These are phyloP conservation scores for Pachypanchax playfairii DNA, from an alignment of 2,113 vertebrate species.

Conservation along the genomic window DNA sequence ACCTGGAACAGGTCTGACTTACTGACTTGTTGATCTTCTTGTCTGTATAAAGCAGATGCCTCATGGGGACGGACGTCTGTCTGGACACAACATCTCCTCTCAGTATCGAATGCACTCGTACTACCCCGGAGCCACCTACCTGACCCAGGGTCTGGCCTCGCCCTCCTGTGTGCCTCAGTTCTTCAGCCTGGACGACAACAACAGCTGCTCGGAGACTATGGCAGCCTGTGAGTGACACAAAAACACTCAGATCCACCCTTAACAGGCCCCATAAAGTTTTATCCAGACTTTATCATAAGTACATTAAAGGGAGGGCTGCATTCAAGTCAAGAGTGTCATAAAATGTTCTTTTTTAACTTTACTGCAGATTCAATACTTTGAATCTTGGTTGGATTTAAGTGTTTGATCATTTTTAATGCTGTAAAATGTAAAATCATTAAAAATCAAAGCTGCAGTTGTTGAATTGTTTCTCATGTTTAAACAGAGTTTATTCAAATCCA, in stretches of 20 bases:
- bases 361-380: slow-evolving; percentile 9
- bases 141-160: slow-evolving; percentile 84
- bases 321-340: slow-evolving; percentile 54
- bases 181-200: slow-evolving; percentile 80
- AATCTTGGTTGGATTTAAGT: not conserved
- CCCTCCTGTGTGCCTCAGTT: slow-evolving; percentile 80
- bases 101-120: slow-evolving; percentile 94
- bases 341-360: slow-evolving; percentile 54
- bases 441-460: not conserved
- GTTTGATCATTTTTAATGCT: not conserved
- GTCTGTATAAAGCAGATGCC: slow-evolving; percentile 80
- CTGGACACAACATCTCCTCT: slow-evolving; percentile 80
- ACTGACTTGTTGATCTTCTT: not conserved
- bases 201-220: slow-evolving; percentile 80
- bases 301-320: slow-evolving; percentile 72
- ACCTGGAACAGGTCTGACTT: too few species aligned
- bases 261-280: slow-evolving; percentile 73
- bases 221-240: slow-evolving; percentile 81
- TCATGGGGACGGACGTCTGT: slow-evolving; percentile 79
- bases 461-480: too few species aligned
- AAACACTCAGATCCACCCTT: slow-evolving; percentile 15
- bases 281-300: slow-evolving; percentile 73
- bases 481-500: too few species aligned
- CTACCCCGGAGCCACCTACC: slow-evolving; percentile 86
- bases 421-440: not conserved